Conservation (phyloP, 64 coral and sea anemone genomes). For the Actinia equina region DNA sequence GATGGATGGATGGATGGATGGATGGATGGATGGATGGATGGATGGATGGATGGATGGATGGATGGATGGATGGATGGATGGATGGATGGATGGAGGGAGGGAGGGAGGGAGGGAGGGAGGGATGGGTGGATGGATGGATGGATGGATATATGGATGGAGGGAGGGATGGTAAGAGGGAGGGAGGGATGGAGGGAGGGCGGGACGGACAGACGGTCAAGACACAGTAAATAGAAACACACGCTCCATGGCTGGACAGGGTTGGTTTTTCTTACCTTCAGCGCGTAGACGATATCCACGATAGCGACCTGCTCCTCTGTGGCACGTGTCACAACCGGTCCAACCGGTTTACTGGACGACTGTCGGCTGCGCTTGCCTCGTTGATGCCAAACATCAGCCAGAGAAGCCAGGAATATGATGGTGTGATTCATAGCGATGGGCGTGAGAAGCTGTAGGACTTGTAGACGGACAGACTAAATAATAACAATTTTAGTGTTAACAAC, state of each 20-base stretch:
- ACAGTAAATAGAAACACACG: not conserved
- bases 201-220: too few relatives aligned
- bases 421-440: constrained; percentile 93
- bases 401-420: constrained; percentile 90
- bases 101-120: too few relatives aligned
- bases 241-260: too few relatives aligned
- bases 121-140: too few relatives aligned
- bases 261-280: constrained; percentile 55
- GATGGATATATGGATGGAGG: too few relatives aligned
- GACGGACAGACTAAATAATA: constrained; percentile 64
- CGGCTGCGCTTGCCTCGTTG: constrained; percentile 56
- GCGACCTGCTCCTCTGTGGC: constrained; percentile 80
- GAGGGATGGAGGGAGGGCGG: too few relatives aligned
- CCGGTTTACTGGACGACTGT: constrained; percentile 28
- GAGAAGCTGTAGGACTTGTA: constrained; percentile 80
- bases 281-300: constrained; percentile 82
- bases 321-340: constrained; percentile 29
- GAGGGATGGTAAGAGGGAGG: too few relatives aligned
- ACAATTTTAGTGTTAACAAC: not conserved
- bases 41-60: too few relatives aligned
- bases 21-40: too few relatives aligned
- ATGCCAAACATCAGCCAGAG: constrained; percentile 95
- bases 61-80: too few relatives aligned
- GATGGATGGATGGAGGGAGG: too few relatives aligned
- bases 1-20: too few relatives aligned